Conservation (phyloP, 2,888 invertebrate species). For the Pristionchus exspectatus region DNA sequence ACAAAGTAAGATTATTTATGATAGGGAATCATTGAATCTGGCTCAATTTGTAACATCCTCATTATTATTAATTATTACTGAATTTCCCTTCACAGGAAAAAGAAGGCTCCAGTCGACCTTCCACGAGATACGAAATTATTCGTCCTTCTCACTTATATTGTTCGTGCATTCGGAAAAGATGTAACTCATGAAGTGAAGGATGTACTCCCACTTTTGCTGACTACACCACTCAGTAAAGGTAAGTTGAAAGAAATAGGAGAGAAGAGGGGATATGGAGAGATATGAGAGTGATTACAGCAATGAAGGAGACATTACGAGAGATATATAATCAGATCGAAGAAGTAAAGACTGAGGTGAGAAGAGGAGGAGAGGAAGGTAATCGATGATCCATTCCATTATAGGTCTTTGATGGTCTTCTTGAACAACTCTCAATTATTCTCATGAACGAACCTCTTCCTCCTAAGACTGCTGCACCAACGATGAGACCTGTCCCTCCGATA, state of each 20-base stretch:
- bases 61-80: too few species aligned
- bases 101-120: not conserved
- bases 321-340: constrained; percentile 19
- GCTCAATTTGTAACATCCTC: too few species aligned
- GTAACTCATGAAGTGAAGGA: constrained; percentile 86
- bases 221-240: constrained; percentile 86
- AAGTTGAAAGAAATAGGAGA: not conserved
- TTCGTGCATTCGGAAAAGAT: constrained; percentile 87
- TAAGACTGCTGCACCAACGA: constrained; percentile 64
- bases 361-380: too few species aligned
- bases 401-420: constrained; percentile 43
- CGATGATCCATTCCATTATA: not conserved
- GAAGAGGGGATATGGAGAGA: not conserved
- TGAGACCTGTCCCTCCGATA: not conserved
- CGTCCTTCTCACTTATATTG: constrained; percentile 92
- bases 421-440: constrained; percentile 83
- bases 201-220: constrained; percentile 92
- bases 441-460: constrained; percentile 86
- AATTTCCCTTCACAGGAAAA: constrained; percentile 78
- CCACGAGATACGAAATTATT: constrained; percentile 89
- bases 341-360: constrained; percentile 37
- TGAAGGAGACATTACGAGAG: constrained; percentile 37
- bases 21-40: too few species aligned
- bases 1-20: not conserved
- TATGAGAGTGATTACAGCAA: not conserved